phyloP scores from a whole-genome alignment of 2,113 vertebrate species.

The Amazona vittata region DNA sequence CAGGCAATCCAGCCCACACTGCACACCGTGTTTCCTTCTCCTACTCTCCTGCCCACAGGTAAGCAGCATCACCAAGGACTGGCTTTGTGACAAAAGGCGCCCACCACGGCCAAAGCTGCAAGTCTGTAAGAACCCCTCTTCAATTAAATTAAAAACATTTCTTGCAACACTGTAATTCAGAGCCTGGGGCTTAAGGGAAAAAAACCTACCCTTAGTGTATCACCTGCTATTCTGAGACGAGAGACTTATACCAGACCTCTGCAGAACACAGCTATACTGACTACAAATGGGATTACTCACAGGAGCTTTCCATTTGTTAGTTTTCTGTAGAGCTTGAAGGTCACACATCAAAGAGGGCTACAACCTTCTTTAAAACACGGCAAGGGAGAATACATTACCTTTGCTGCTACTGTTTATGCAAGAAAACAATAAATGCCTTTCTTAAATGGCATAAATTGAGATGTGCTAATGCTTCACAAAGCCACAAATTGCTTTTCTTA shows the following conservation, averaged over 20 bases:
- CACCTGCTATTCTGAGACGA: constrained; percentile 53
- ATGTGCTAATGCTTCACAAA: constrained; percentile 66
- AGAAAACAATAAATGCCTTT: constrained; percentile 64
- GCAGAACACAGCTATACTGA: constrained; percentile 17
- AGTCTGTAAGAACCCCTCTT: background rate
- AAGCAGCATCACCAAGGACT: background rate
- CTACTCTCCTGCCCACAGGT: background rate
- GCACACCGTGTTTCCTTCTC: background rate
- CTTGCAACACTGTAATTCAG: constrained; percentile 1
- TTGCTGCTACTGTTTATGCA: constrained; percentile 59
- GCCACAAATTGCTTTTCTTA: constrained; percentile 68
- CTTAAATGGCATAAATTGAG: constrained; percentile 70
- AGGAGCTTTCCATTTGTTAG: constrained; percentile 65
- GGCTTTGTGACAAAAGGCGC: background rate
- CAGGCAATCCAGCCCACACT: background rate
- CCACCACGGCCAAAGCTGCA: background rate
- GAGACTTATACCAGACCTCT: constrained; percentile 29
- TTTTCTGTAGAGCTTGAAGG: constrained; percentile 67
- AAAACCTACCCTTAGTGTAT: constrained; percentile 18
- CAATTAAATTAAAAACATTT: constrained; percentile 42
- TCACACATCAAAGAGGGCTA: constrained; percentile 62
- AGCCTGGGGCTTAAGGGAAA: constrained; percentile 15
- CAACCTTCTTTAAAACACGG: constrained; percentile 52
- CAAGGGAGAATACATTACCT: constrained; percentile 57
- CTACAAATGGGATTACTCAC: constrained; percentile 51